Evolutionary conservation across 2,113 vertebrate genomes (phyloP).

Genomic region (Percina caprodes): DNA sequence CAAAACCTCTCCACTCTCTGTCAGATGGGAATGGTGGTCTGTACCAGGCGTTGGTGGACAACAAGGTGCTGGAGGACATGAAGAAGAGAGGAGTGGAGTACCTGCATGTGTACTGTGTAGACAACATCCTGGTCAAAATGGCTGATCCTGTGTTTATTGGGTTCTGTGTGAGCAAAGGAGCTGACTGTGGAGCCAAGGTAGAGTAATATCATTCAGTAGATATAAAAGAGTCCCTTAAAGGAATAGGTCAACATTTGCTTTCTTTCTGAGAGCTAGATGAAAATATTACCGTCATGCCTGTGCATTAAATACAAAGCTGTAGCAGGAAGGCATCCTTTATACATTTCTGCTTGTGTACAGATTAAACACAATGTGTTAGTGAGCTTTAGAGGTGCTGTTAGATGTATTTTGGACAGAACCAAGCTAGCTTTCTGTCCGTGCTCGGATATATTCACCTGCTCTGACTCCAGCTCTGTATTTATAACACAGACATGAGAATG

Average conservation of each 20-base stretch:
- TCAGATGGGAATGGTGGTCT: constrained; percentile 97
- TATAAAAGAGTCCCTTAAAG: neutral
- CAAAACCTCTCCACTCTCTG: neutral
- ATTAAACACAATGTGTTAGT: neutral
- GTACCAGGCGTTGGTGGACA: constrained; percentile 89
- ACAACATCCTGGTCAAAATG: constrained; percentile 97
- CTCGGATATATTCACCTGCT: neutral
- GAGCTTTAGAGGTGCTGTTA: neutral
- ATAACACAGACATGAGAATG: neutral
- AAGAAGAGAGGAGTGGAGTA: constrained; percentile 88
- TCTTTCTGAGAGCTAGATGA: neutral
- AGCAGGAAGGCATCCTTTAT: neutral
- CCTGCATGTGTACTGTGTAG: constrained; percentile 96
- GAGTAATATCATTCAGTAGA: neutral
- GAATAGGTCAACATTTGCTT: neutral
- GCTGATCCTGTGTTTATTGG: constrained; percentile 94
- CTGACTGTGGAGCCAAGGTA: constrained; percentile 96
- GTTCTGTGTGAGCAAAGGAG: constrained; percentile 91
- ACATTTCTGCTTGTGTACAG: neutral
- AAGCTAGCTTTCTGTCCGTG: neutral
- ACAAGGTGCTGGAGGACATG: constrained; percentile 91
- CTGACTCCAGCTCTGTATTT: neutral
- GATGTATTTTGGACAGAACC: neutral
- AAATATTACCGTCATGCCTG: neutral
- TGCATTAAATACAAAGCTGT: neutral